Evolutionary conservation across 30 jellyfish, hydroid and myxozoan species (phyloP), one percentile per base, ranked within the genome.

Genomic region (Hydractinia symbiolongicarpus): DNA sequence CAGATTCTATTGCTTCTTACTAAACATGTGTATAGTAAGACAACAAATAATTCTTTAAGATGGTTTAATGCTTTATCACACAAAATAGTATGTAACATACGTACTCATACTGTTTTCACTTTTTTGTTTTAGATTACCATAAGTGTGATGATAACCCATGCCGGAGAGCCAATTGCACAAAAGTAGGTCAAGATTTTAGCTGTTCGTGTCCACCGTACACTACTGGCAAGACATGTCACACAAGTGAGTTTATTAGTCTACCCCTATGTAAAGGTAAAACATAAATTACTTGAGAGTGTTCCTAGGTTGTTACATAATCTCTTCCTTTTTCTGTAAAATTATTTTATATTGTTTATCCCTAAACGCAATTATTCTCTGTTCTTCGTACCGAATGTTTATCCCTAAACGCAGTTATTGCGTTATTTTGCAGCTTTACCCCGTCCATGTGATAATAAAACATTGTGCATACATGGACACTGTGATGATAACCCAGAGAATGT

Each of bases 61-160:
- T 30, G 44, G 44, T 30, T 30, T 2, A 30, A 30, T 30, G 44
- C 44, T 30, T 30, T 30, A 0, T 30, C 2, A 30, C 44, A 30
- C 44, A 30, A 30, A 30, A 30, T 30, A 30, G 44, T 30, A 30
- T 0, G 44, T 30, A 2, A 30, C 44, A 30, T 2, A 30, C 2
- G 2, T 30, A 30, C 44, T 30, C 44, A 30, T 30, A 58, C 15
- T 58, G 19, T 58, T 13, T 58, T 11, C 69, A 58, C 40, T 64
- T 64, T 13, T 64, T 6, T 6, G 19, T 13, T 64, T 13, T 2
- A 64, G 74, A 7, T 1, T 64, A 64, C 6, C 74, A 64, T 13
- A 44, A 64, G 16, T 64, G 74, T 64, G 74, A 64, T 64, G 74
- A 64, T 64, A 64, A 64, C 40, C 74, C 74, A n/a, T 64, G 74